These are phyloP conservation scores for Baryphthengus martii DNA, from an alignment of 2,113 vertebrate species.

Conservation along the genomic window DNA sequence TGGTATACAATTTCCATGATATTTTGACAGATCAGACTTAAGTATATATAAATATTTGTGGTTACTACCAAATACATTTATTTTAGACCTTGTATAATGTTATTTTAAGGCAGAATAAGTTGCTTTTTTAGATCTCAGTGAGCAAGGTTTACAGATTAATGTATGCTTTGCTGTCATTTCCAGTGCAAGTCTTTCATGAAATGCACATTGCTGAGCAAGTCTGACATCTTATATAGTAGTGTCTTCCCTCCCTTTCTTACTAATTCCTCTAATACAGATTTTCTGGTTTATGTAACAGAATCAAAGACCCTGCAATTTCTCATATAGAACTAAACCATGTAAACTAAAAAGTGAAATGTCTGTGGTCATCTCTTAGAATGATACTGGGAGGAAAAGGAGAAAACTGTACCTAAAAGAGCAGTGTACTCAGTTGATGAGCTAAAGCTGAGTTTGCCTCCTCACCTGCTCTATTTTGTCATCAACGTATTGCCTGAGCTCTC, in stretches of 20 bases:
- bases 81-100: constrained; percentile 43
- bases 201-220: not conserved
- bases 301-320: not conserved
- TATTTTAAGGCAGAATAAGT: constrained; percentile 56
- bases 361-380: not conserved
- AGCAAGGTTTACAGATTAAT: constrained; percentile 19
- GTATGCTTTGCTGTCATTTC: constrained; percentile 11
- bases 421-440: not conserved
- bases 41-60: constrained; percentile 66
- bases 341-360: not conserved
- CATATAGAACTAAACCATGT: not conserved
- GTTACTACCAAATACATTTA: constrained; percentile 57
- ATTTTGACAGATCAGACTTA: constrained; percentile 53
- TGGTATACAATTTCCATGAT: constrained; percentile 43
- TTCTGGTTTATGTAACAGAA: not conserved
- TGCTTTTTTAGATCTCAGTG: constrained; percentile 34
- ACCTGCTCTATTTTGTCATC: not conserved
- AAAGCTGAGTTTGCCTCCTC: not conserved
- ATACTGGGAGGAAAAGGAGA: not conserved
- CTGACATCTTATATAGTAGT: not conserved
- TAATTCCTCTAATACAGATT: not conserved
- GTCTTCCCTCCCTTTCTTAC: not conserved
- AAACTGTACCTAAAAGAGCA: not conserved
- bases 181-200: not conserved
- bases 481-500: not conserved